Evolutionary conservation across 37 sponge, comb jelly and placozoan species (phyloP).

Genomic region (Bolinopsis microptera): DNA sequence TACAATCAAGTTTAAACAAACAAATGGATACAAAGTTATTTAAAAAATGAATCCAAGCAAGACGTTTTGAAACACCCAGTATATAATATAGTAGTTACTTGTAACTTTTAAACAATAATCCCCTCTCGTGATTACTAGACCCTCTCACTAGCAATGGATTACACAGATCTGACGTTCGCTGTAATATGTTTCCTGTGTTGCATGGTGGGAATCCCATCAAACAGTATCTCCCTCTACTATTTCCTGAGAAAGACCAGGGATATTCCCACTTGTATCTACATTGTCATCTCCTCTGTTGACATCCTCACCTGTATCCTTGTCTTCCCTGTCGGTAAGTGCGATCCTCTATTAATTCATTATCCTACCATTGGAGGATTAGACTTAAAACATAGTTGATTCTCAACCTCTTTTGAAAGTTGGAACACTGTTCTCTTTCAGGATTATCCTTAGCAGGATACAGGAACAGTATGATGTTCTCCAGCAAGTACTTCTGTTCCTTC

Average conservation of each 20-base stretch:
- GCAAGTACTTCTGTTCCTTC: background rate
- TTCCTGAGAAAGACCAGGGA: constrained; percentile 8
- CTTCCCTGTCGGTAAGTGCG: constrained; percentile 27
- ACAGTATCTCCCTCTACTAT: background rate
- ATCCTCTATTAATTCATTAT: too few relatives aligned
- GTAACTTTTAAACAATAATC: too few relatives aligned
- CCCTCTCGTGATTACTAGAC: background rate
- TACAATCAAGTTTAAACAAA: too few relatives aligned
- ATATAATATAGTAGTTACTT: too few relatives aligned
- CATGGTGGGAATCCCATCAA: background rate
- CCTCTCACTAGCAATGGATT: background rate
- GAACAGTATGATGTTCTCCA: background rate
- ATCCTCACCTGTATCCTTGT: background rate
- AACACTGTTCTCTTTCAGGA: background rate
- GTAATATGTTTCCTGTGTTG: background rate
- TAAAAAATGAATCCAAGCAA: too few relatives aligned
- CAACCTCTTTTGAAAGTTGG: too few relatives aligned
- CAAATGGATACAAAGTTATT: too few relatives aligned
- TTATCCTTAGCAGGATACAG: background rate
- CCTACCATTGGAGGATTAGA: too few relatives aligned
- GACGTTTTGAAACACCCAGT: too few relatives aligned
- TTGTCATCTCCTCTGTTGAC: constrained; percentile 8
- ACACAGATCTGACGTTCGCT: background rate
- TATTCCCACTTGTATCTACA: constrained; percentile 34
- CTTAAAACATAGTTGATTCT: too few relatives aligned